Conservation (phyloP, 2,113 vertebrate species). For the Elephantulus edwardii region DNA sequence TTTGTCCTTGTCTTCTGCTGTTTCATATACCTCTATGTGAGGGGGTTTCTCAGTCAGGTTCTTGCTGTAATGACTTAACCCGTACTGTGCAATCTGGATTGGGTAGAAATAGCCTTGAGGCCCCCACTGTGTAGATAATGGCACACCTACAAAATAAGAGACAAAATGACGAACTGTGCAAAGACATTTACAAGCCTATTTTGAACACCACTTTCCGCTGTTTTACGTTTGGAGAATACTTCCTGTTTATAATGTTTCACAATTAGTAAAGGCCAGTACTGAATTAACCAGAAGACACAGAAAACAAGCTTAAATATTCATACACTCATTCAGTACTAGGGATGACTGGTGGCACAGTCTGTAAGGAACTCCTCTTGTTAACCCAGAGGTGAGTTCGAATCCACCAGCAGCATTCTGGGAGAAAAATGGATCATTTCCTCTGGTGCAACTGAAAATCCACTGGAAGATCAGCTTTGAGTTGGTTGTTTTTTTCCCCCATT, state of each 20-base stretch:
- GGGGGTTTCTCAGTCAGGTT: conserved; percentile 96
- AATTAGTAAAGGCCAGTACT: neutral
- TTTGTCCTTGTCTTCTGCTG: conserved; percentile 86
- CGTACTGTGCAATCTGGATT: conserved; percentile 99
- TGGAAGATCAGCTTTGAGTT: too few species aligned
- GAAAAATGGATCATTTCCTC: too few species aligned
- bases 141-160: conserved; percentile 88
- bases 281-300: neutral
- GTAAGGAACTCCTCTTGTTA: too few species aligned
- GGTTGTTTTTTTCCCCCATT: too few species aligned
- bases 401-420: too few species aligned
- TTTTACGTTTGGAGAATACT: neutral
- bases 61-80: conserved; percentile 99
- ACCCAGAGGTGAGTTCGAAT: too few species aligned
- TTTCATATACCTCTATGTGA: conserved; percentile 93
- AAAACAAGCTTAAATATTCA: conserved; percentile 5
- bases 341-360: too few species aligned
- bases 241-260: neutral
- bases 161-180: neutral
- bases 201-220: neutral
- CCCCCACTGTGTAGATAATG: conserved; percentile 98
- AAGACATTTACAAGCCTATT: neutral
- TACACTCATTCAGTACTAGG: neutral
- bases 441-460: too few species aligned
- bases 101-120: conserved; percentile 99